Percentiles rank a stretch among this genome's conserved stretches.
phyloP scores from a whole-genome alignment of 2,113 vertebrate species.

The Otolemur garnettii region DNA sequence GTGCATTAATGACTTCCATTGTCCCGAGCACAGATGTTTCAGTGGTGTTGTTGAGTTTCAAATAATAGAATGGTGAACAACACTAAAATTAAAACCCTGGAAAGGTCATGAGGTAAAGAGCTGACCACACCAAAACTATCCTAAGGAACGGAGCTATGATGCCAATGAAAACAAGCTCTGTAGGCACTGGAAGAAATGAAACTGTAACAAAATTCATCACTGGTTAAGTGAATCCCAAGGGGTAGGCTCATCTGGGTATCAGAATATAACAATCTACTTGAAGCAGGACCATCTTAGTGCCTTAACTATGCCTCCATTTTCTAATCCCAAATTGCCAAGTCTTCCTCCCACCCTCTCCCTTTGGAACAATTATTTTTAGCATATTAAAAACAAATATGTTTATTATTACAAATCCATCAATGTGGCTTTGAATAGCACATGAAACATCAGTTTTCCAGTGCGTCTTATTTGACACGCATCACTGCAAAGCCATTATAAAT shows the following conservation, averaged over 20 bases:
- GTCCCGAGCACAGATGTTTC: background rate
- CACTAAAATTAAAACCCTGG: conserved; percentile 47
- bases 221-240: too few relatives aligned
- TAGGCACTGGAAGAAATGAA: conserved; percentile 31
- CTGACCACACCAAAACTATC: conserved; percentile 14
- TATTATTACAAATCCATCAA: conserved; percentile 99
- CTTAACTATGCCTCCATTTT: background rate
- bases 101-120: background rate
- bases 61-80: background rate
- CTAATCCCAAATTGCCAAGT: background rate
- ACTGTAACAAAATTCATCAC: background rate
- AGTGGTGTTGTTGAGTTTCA: background rate
- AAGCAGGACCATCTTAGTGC: conserved; percentile 54
- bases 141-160: background rate
- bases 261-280: background rate
- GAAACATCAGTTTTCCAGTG: conserved; percentile 99
- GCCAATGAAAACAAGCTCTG: background rate
- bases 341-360: background rate
- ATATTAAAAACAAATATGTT: conserved; percentile 99
- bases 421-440: conserved; percentile 96
- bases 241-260: background rate
- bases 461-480: conserved; percentile 95
- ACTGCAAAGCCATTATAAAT: conserved; percentile 95
- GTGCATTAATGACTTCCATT: background rate
- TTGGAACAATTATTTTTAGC: conserved; percentile 72